A percentile compares a stretch with the other conserved stretches of the same genome.
Evolutionary conservation across 2,888 invertebrate genomes (phyloP).

Genomic region (Micropterix aruncella): DNA sequence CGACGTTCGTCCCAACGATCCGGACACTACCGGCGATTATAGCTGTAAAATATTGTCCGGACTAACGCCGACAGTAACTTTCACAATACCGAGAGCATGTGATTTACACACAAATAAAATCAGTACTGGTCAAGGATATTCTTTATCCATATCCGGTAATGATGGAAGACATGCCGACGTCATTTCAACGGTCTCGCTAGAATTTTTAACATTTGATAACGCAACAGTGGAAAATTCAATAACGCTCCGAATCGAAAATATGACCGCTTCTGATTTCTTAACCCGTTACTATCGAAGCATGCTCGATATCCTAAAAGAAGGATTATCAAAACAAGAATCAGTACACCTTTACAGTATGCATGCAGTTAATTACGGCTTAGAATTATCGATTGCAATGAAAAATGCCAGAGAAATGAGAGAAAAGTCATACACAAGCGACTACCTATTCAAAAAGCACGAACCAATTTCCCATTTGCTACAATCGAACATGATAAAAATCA

Average conservation of each 20-base stretch:
- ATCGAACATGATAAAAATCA: conserved; percentile 44
- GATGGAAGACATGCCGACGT: conserved; percentile 84
- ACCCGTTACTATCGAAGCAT: conserved; percentile 60
- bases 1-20: conserved; percentile 84
- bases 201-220: conserved; percentile 70
- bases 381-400: conserved; percentile 57
- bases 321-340: conserved; percentile 47
- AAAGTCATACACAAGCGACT: conserved; percentile 48
- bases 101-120: conserved; percentile 63
- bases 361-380: conserved; percentile 48
- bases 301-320: conserved; percentile 53
- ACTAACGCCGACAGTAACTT: conserved; percentile 41
- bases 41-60: conserved; percentile 64
- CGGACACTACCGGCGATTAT: conserved; percentile 81
- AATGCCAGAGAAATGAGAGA: conserved; percentile 44
- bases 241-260: conserved; percentile 58
- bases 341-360: conserved; percentile 61
- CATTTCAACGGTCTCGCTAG: conserved; percentile 71
- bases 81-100: conserved; percentile 64
- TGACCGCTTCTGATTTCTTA: conserved; percentile 64
- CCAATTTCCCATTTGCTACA: conserved; percentile 50
- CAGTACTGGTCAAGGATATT: conserved; percentile 57
- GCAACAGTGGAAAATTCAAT: conserved; percentile 71
- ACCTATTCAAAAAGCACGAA: conserved; percentile 48
- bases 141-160: conserved; percentile 71